Base-by-base conservation (phyloP, 2,113 vertebrate species). In the Lampris megalopsis region DNA sequence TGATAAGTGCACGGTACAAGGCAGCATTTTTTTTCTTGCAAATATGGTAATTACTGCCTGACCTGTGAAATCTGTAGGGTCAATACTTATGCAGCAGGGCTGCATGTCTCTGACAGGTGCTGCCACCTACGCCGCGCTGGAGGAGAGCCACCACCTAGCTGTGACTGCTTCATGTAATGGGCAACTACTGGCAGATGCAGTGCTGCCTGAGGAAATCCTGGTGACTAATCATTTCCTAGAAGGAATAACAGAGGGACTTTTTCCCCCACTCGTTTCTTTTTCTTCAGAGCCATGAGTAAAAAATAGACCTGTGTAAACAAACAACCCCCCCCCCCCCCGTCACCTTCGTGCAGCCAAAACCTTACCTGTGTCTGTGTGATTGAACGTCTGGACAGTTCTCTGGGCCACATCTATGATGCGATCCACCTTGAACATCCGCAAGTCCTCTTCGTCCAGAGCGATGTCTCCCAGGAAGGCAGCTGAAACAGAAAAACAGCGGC, bases 381-480 rank as follows among this genome's bases (percentile, higher is more conserved):
- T 94, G 40, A 94, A 45, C 52, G 47, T 86, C 8, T 83, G 88
- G 75, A 94, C 54, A 0, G 94, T 94, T 66, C 64, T 94, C 10
- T 85, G 94, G 3, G 93, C 92, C 86, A 96, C 77, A 81, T 95
- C 92, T 6, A 94, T 91, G 76, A 96, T 93, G 53, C 94, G 91
- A 64, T 96, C 95, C 85, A 96, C 95, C 91, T 93, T 97, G 89
- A 98, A 98, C 52, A 88, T 90, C 45, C 50, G 93, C 87, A 99
- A 80, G 71, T 98, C 98, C 81, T 98, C 97, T 79, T 98, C 96
- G 0, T 98, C 98, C 92, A 99, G 94, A 54, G 97, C 98, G 9
- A 99, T 97, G 92, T 99, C 98, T 67, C 97, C 98, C 81, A 96
- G 93, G 92, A 97, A 99, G 90, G 97, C 97, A 89, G 78, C 97